phyloP scores from a whole-genome alignment of 2,113 vertebrate genomes.

The Sisor rabdophorus region DNA sequence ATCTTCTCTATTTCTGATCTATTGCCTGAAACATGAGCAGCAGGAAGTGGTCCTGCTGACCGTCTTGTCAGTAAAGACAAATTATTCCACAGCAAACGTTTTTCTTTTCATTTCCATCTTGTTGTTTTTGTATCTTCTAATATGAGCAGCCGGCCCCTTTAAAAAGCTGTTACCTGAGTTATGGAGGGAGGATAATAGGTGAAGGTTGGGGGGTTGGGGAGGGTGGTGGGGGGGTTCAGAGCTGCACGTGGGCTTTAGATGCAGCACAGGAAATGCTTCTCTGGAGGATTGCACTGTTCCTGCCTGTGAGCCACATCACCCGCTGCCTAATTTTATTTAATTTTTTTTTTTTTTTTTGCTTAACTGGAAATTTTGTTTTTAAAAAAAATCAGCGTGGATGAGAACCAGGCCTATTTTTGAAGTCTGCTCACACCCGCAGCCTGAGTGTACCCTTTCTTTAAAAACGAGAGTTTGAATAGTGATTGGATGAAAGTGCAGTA shows the following conservation, averaged over 20 bases:
- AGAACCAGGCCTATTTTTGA: slow-evolving; percentile 64
- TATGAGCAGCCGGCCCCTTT: slow-evolving; percentile 37
- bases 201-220: too few species aligned
- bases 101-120: slow-evolving; percentile 47
- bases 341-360: background rate
- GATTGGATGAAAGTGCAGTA: background rate
- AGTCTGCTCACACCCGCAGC: slow-evolving; percentile 50
- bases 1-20: slow-evolving; percentile 56
- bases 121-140: slow-evolving; percentile 59
- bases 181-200: slow-evolving; percentile 54
- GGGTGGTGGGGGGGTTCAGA: too few species aligned
- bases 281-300: slow-evolving; percentile 64
- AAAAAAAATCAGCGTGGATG: slow-evolving; percentile 57
- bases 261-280: slow-evolving; percentile 30
- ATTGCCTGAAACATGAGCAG: slow-evolving; percentile 71
- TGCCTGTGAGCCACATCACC: slow-evolving; percentile 56
- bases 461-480: slow-evolving; percentile 47
- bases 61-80: slow-evolving; percentile 71
- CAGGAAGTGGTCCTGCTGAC: slow-evolving; percentile 79
- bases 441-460: slow-evolving; percentile 49
- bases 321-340: slow-evolving; percentile 17
- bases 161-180: slow-evolving; percentile 67
- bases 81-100: slow-evolving; percentile 67
- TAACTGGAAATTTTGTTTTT: slow-evolving; percentile 58
- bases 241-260: slow-evolving; percentile 9